These are phyloP conservation scores for Hemibagrus wyckioides DNA, from an alignment of 2,113 vertebrate genomes.

Conservation along the genomic window DNA sequence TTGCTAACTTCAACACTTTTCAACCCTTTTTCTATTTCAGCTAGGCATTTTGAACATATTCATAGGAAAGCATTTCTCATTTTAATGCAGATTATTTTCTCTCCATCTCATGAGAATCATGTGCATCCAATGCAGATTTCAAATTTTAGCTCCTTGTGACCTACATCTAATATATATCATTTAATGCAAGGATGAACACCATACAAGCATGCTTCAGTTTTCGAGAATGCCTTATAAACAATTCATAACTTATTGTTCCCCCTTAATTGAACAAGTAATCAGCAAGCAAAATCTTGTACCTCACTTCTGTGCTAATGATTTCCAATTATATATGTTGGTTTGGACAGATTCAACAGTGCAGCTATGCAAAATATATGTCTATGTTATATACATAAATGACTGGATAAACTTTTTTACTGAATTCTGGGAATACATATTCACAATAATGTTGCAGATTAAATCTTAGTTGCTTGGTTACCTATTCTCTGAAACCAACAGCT, in stretches of 20 bases:
- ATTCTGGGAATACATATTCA: background rate
- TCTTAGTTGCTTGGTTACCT: background rate
- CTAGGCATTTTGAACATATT: background rate
- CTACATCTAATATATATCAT: background rate
- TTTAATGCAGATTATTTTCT: background rate
- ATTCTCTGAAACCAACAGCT: background rate
- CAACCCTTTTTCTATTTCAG: background rate
- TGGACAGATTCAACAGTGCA: background rate
- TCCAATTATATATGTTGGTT: background rate
- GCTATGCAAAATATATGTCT: background rate
- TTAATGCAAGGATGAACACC: background rate
- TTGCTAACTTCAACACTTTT: constrained; percentile 6
- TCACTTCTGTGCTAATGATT: background rate
- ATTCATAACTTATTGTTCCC: background rate
- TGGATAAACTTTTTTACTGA: background rate
- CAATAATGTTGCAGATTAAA: background rate
- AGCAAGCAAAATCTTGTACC: background rate
- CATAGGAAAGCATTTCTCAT: background rate
- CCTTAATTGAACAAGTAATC: background rate
- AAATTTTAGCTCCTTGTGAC: background rate
- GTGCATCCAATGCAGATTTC: background rate
- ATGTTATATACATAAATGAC: background rate
- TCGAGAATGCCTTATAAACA: background rate
- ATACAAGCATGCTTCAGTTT: background rate
- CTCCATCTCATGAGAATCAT: background rate